Evolutionary conservation across 2,113 vertebrate genomes (phyloP), one percentile per base, ranked within the genome.

Genomic region (Recurvirostra avosetta): DNA sequence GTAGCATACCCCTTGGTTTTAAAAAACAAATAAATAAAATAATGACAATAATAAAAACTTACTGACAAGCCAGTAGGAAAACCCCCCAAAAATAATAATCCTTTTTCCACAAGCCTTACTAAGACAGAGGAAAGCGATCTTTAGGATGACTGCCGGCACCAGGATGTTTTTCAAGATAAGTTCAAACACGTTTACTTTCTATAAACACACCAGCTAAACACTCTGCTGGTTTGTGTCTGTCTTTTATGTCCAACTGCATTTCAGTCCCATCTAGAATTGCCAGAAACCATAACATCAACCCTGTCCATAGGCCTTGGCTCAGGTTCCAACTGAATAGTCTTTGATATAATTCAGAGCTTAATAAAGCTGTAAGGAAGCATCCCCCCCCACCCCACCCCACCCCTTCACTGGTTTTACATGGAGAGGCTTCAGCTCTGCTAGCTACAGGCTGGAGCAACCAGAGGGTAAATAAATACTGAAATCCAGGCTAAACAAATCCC

Each of bases 231-330:
- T 63, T 77, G 41, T 74, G 59, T 41, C 75, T 80, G 10, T 79
- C 86, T 92, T 91, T 84, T 71, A 71, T 32, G 86, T 78, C 76
- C 76, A 94, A 71, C 13, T 78, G 52, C 72, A 92, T 94, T 95
- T 95, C 89, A 87, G 80, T 72, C 56, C 68, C 76, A 68, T 65
- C 79, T 65, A 78, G 73, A 92, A 94, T 52, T 80, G 90, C 86
- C 94, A 96, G 65, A 95, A 92, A 86, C 88, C 73, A 47, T 65
- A 95, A 89, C 73, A 89, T 75, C 94, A 91, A 34, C 52, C 18
- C 62, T 89, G 91, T 72, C 86, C 91, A 90, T 11, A 50, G 73
- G 92, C 73, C 74, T 89, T 92, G 77, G 89, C 61, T 78, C 2
- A 0, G 40, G 30, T 77, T 94, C 74, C 66, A 61, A 36, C 22